These are phyloP conservation scores for Nomada lathburiana DNA, from an alignment of 2,888 invertebrate genomes.

Conservation along the genomic window DNA sequence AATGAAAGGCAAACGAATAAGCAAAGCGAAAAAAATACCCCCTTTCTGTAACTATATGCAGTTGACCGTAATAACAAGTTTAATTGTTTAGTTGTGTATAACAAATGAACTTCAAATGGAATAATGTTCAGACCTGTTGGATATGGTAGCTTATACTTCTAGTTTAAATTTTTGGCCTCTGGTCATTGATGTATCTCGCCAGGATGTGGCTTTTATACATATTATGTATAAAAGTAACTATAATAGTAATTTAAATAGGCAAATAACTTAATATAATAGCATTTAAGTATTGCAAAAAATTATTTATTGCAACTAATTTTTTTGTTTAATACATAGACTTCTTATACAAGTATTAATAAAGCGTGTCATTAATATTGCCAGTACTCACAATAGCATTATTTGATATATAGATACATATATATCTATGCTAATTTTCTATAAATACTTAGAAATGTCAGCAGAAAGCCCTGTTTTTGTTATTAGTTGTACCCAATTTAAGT, in stretches of 20 bases:
- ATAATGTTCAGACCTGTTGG: too few species aligned
- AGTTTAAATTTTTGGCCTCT: too few species aligned
- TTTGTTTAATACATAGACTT: conserved; percentile 44
- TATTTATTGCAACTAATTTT: conserved; percentile 56
- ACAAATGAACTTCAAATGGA: too few species aligned
- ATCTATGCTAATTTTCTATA: conserved; percentile 33
- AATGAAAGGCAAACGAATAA: too few species aligned
- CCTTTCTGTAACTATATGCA: too few species aligned
- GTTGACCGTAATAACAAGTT: too few species aligned
- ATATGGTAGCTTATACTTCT: too few species aligned
- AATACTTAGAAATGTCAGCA: conserved; percentile 31
- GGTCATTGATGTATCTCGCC: too few species aligned
- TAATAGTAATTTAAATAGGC: neutral
- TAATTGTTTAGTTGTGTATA: too few species aligned
- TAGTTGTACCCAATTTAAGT: conserved; percentile 9
- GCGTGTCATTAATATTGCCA: conserved; percentile 29
- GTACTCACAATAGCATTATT: conserved; percentile 25
- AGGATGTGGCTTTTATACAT: too few species aligned
- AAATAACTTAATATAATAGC: neutral
- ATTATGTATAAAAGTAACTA: too few species aligned
- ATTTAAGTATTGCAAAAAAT: conserved; percentile 33
- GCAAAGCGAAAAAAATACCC: too few species aligned
- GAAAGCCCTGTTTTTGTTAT: conserved; percentile 28
- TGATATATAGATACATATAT: conserved; percentile 19
- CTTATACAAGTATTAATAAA: conserved; percentile 47